Conservation (phyloP, 2,888 invertebrate genomes). For the Spodoptera littoralis region DNA sequence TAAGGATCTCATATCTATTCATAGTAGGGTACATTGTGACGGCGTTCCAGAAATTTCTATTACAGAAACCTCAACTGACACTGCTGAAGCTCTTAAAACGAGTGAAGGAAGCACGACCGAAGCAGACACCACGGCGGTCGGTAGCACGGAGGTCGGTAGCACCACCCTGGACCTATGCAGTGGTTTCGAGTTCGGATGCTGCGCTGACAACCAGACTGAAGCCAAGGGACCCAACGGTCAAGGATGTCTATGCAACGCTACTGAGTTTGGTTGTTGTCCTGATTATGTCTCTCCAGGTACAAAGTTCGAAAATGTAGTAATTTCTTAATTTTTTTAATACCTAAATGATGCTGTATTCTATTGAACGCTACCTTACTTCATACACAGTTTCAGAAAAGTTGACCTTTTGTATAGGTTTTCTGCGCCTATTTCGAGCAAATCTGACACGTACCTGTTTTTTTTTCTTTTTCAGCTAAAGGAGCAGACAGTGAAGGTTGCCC, state of each 20-base stretch:
- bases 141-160: conserved; percentile 17
- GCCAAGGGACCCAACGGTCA: conserved; percentile 90
- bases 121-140: conserved; percentile 34
- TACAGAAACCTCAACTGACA: conserved; percentile 35
- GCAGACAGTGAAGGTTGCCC: conserved; percentile 93
- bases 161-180: conserved; percentile 80
- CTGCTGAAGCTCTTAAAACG: conserved; percentile 28
- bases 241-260: conserved; percentile 90
- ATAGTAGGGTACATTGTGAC: not conserved
- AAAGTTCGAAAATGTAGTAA: not conserved
- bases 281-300: conserved; percentile 91
- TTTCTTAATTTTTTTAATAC: too few relatives aligned
- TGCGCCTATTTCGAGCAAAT: too few relatives aligned
- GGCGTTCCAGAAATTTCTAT: conserved; percentile 63
- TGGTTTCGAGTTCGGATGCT: conserved; percentile 92
- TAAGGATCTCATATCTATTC: too few relatives aligned
- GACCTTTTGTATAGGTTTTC: too few relatives aligned
- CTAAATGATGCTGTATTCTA: too few relatives aligned
- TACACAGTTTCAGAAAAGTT: too few relatives aligned
- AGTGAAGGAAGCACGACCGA: conserved; percentile 18
- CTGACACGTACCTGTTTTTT: too few relatives aligned
- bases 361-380: too few relatives aligned
- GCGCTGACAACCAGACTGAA: conserved; percentile 90
- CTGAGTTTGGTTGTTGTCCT: conserved; percentile 92
- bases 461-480: conserved; percentile 88